A percentile compares a stretch with the other conserved stretches of the same genome.
phyloP scores from a whole-genome alignment of 2,888 invertebrate genomes.

The Unio delphinus region DNA sequence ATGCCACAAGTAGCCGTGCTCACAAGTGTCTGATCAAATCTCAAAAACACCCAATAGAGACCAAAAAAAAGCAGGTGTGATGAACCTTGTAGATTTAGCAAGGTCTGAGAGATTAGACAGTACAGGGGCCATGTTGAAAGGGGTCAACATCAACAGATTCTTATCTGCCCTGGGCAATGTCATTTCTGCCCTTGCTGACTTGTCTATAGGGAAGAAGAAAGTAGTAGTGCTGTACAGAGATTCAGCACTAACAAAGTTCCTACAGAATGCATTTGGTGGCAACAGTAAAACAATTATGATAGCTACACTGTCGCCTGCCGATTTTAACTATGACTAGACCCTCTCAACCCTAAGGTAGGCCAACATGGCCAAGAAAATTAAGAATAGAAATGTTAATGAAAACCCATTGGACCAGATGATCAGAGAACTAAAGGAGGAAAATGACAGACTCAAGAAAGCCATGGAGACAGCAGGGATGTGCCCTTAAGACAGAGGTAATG shows the following conservation, averaged over 20 bases:
- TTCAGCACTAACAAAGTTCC: constrained; percentile 70
- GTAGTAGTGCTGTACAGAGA: constrained; percentile 71
- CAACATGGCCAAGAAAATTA: constrained; percentile 71
- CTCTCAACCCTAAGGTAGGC: constrained; percentile 70
- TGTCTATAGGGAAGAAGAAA: constrained; percentile 70
- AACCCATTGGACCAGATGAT: constrained; percentile 71
- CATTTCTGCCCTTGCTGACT: constrained; percentile 66
- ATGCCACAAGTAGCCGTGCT: too few relatives aligned
- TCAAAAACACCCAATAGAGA: too few relatives aligned
- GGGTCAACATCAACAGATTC: too few relatives aligned
- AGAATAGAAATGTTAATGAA: constrained; percentile 72
- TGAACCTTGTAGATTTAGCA: too few relatives aligned
- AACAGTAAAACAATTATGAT: constrained; percentile 73
- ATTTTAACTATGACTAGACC: constrained; percentile 72
- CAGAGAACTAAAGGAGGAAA: constrained; percentile 70
- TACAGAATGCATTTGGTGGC: constrained; percentile 72
- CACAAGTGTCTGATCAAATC: too few relatives aligned
- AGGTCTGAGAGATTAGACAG: too few relatives aligned
- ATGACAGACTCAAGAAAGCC: constrained; percentile 66
- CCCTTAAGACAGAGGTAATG: constrained; percentile 62
- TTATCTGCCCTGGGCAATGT: too few relatives aligned
- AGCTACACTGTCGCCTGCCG: constrained; percentile 71
- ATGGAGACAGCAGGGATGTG: constrained; percentile 58
- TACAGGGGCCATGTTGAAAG: too few relatives aligned
- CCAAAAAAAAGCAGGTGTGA: too few relatives aligned